A percentile compares a stretch with the other conserved stretches of the same genome.
These are phyloP conservation scores for Scyliorhinus canicula DNA, from an alignment of 2,797 vertebrate genomes.

Conservation along the genomic window DNA sequence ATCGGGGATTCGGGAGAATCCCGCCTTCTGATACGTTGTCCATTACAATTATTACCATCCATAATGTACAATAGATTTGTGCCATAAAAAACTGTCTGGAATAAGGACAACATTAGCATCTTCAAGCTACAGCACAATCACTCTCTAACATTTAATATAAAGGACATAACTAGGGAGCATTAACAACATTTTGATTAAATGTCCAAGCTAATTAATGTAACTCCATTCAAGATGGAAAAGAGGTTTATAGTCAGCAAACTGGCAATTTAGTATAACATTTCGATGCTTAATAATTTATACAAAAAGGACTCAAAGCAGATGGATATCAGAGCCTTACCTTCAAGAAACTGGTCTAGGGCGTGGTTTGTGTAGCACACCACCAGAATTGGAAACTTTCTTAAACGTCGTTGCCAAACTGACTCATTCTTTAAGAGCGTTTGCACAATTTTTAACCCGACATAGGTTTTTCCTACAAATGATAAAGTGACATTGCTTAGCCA, in stretches of 20 bases:
- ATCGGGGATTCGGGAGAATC: no score
- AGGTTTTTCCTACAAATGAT: constrained; percentile 77
- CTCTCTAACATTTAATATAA: neutral
- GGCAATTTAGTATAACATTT: neutral
- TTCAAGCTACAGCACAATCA: neutral
- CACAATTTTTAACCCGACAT: constrained; percentile 84
- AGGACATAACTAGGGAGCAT: neutral
- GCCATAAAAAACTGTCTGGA: neutral
- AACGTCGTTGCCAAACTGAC: constrained; percentile 50
- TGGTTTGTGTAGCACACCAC: constrained; percentile 96
- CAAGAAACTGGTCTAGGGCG: constrained; percentile 94
- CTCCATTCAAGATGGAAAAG: neutral
- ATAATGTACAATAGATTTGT: neutral
- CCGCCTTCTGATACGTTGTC: no score
- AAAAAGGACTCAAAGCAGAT: constrained; percentile 38
- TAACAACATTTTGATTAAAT: no score
- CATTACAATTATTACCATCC: neutral
- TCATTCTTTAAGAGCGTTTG: constrained; percentile 71
- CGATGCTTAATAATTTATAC: neutral
- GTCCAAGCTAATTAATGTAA: no score
- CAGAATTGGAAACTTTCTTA: constrained; percentile 61
- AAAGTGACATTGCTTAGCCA: neutral
- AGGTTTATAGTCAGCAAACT: neutral
- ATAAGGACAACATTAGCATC: neutral
- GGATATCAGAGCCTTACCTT: constrained; percentile 64